A percentile compares a stretch with the other conserved stretches of the same genome.
These are phyloP conservation scores for Drosophila jambulina DNA, from an alignment of 1,140 invertebrate genomes.

Conservation along the genomic window DNA sequence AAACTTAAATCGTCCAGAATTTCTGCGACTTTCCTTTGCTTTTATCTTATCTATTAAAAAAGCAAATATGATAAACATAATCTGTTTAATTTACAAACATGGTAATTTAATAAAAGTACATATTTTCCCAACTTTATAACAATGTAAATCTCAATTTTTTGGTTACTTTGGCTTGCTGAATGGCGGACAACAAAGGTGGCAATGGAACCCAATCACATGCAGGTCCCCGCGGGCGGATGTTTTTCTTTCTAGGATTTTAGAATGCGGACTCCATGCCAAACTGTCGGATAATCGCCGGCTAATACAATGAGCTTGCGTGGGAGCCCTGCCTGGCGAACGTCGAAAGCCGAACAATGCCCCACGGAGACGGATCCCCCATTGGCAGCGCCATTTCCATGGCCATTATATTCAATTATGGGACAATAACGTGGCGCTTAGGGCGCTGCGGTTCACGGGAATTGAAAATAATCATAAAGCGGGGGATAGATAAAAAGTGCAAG, in stretches of 20 bases:
- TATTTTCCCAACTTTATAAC: not conserved
- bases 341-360: constrained; percentile 46
- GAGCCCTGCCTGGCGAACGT: constrained; percentile 18
- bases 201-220: constrained; percentile 35
- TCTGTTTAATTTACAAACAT: not conserved
- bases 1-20: not conserved
- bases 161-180: not conserved
- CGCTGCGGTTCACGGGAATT: constrained; percentile 72
- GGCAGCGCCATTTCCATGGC: constrained; percentile 70
- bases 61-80: not conserved
- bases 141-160: not conserved
- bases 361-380: constrained; percentile 52
- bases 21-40: not conserved
- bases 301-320: constrained; percentile 64
- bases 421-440: constrained; percentile 79
- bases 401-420: constrained; percentile 82
- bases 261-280: constrained; percentile 59
- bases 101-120: not conserved
- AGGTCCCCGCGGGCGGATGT: constrained; percentile 39
- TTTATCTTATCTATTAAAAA: not conserved
- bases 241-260: not conserved
- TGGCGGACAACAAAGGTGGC: constrained; percentile 1
- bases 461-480: constrained; percentile 79
- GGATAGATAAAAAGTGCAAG: constrained; percentile 75
- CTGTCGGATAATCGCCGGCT: constrained; percentile 73